These are phyloP conservation scores for Lasioglossum zephyrum DNA, from an alignment of 2,888 invertebrate genomes.

Conservation along the genomic window DNA sequence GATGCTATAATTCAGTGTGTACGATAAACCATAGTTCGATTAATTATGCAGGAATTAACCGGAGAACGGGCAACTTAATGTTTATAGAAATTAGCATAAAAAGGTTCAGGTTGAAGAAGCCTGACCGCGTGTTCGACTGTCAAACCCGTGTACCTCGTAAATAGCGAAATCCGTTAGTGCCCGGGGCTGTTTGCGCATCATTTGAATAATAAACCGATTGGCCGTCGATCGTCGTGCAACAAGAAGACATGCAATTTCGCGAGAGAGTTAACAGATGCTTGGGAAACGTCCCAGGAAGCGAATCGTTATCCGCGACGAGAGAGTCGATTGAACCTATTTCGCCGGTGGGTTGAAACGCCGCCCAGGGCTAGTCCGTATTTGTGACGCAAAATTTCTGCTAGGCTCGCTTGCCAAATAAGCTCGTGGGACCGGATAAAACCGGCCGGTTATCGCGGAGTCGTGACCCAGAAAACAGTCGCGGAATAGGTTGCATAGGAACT, in stretches of 20 bases:
- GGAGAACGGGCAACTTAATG: background rate
- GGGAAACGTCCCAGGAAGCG: constrained; percentile 21
- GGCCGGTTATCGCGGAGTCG: constrained; percentile 66
- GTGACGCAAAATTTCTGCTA: constrained; percentile 47
- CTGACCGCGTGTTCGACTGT: background rate
- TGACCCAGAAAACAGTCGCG: constrained; percentile 61
- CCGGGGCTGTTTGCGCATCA: background rate
- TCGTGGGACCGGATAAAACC: constrained; percentile 54
- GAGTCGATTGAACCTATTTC: constrained; percentile 16
- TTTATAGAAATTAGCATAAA: background rate
- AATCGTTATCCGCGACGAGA: constrained; percentile 26
- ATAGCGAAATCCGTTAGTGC: background rate
- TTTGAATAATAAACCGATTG: constrained; percentile 1
- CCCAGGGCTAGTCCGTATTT: constrained; percentile 34
- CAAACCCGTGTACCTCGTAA: background rate
- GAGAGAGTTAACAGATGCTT: constrained; percentile 11
- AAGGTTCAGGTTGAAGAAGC: background rate
- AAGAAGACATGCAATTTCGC: constrained; percentile 17
- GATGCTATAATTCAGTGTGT: background rate
- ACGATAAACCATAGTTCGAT: background rate
- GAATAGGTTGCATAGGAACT: constrained; percentile 52
- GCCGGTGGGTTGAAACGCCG: constrained; percentile 39
- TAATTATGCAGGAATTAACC: background rate
- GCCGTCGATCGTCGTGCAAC: background rate
- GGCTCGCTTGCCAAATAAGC: constrained; percentile 61